Evolutionary conservation across 2,113 vertebrate species (phyloP), one percentile per base, ranked within the genome.

Genomic region (Hippolais icterina): DNA sequence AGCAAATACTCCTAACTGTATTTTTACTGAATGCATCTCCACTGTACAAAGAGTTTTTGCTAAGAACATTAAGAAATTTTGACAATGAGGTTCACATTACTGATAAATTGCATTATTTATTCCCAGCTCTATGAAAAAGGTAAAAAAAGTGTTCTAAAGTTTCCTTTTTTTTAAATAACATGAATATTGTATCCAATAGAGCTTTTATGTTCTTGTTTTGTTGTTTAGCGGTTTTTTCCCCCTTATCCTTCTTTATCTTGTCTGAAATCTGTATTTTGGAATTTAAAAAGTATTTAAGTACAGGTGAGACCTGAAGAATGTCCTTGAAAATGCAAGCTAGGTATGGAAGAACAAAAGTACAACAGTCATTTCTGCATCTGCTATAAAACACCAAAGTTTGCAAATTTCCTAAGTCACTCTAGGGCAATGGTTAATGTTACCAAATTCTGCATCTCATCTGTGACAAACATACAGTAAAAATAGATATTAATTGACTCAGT

Each of bases 211-310:
- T 54, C 9, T 4, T 57, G 4, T 28, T 59, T 33, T n/a, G 7
- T 24, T 69, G 9, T 25, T 78, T 68, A 39, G 16, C 41, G 5
- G 1, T 0, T 8, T 86, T 80, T 56, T 19, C 0, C 6, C 4
- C 3, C 6, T 33, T 56, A 80, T 47, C 5, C 4, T 28, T 42
- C 4, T 75, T 69, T 39, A 39, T 52, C 12, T 63, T 83, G 5
- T 83, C 35, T 72, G 22, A 78, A 82, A 69, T 44, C 11, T 68
- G 15, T 9, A 65, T 61, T 65, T 56, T 74, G 13, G 14, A 74
- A 69, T 47, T 29, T 5, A 77, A 53, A 4, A 6, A 21, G 5
- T 21, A 13, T 24, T 2, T 44, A 83, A 69, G 20, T n/a, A 42
- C 16, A 60, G 5, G 5, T 64, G 10, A 69, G 5, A 68, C 18